Base-by-base conservation (phyloP, 1,140 invertebrate species). In the Nixonia krombeini region DNA sequence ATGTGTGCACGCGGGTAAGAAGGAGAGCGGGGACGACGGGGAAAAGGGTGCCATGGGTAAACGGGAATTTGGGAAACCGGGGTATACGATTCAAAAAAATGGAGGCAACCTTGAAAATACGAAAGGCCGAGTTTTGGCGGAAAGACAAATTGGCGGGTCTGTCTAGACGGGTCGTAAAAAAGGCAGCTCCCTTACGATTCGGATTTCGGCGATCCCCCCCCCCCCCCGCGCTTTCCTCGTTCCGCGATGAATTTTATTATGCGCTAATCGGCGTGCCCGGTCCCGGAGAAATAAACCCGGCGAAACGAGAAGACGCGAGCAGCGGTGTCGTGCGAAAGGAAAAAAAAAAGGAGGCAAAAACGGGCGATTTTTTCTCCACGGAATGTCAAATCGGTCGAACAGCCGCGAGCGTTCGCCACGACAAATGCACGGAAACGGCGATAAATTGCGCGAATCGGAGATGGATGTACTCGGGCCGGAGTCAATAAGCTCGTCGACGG, bases 111-210 rank as follows among this genome's bases (percentile, higher is more conserved):
- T 57, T 53, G 53, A 63, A 58, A 63, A 59, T 69, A 55, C 59
- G 59, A 64, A 64, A 69, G 28, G n/a, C 52, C 41, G 16, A 41
- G 15, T n/a, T 10, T 26, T 31, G 12, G 33, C 33, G 46, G 23
- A 7, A 47, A 70, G 35, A 53, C 40, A 2, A 13, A 53, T 52
- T 7, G n/a, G 61, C 28, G 59, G 28, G 45, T 46, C 45, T 46
- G 55, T 65, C 57, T 62, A 58, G 67, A 70, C 67, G 46, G 59
- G 44, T 65, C 62, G 52, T 70, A 70, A 70, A 70, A 35, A 70
- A 65, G 61, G 62, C 25, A 64, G 56, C 67, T 51, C 62, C 61
- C 62, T 70, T 70, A 70, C 67, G 67, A 70, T 70, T 70, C 51
- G 50, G 57, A 70, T 70, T 70, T 70, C 56, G 61, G 53, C 46